Percentiles rank a stretch among this genome's conserved stretches.
Evolutionary conservation across 1,140 invertebrate genomes (phyloP).

Genomic region (Lasioglossum baleicum): DNA sequence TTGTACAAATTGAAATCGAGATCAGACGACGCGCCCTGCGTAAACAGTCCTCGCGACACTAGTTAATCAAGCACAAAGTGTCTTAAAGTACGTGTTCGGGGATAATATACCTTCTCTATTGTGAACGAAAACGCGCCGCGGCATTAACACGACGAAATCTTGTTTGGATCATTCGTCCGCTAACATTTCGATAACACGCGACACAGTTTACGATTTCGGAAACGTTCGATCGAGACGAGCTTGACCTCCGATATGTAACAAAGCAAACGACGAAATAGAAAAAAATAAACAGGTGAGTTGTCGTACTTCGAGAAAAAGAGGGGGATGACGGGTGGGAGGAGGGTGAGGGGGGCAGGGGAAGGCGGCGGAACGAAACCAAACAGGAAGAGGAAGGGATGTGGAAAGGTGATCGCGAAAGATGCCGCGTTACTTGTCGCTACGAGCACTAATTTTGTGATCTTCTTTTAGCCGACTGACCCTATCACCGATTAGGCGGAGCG

Average conservation of each 20-base stretch:
- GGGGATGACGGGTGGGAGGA: too few relatives aligned
- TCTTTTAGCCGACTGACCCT: slow-evolving; percentile 52
- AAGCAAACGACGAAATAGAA: neutral
- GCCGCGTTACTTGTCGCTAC: slow-evolving; percentile 27
- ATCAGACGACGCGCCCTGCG: neutral
- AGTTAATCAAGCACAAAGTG: too few relatives aligned
- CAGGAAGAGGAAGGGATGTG: neutral
- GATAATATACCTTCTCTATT: slow-evolving; percentile 30
- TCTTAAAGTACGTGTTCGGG: neutral
- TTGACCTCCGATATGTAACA: neutral
- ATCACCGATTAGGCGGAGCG: slow-evolving; percentile 62
- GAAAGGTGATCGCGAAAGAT: slow-evolving; percentile 23
- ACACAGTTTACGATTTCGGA: neutral
- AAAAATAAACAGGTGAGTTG: neutral
- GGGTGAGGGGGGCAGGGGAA: neutral
- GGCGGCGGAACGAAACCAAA: neutral
- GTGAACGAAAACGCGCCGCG: slow-evolving; percentile 15
- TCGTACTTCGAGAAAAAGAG: neutral
- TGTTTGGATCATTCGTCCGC: slow-evolving; percentile 11
- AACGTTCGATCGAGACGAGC: neutral
- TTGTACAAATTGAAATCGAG: neutral
- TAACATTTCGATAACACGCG: neutral
- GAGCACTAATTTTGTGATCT: slow-evolving; percentile 5
- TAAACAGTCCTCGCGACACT: neutral
- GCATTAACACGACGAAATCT: slow-evolving; percentile 32